Percentiles rank a stretch among this genome's conserved stretches.
phyloP scores from a whole-genome alignment of 2,113 vertebrate genomes.

The zebrafish (Danio rerio) region DNA sequence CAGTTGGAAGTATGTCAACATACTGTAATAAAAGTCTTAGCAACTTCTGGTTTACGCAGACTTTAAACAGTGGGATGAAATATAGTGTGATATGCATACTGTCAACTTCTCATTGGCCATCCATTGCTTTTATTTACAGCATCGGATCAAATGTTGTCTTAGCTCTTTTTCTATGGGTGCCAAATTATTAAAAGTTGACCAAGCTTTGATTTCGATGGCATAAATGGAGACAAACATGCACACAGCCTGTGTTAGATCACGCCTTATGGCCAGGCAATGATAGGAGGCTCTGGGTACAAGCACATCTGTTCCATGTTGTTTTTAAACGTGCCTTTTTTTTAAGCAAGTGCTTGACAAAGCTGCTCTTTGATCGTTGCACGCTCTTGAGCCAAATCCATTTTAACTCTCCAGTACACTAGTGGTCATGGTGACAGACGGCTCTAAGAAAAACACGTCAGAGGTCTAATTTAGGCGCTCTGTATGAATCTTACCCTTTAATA shows the following conservation, averaged over 20 bases:
- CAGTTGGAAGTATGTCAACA: no score
- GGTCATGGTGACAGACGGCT: constrained; percentile 48
- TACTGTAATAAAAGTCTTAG: no score
- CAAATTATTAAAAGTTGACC: background rate
- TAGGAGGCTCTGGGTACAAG: background rate
- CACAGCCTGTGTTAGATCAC: background rate
- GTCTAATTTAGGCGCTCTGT: constrained; percentile 37
- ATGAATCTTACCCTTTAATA: constrained; percentile 38
- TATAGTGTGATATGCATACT: background rate
- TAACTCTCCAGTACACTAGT: constrained; percentile 38
- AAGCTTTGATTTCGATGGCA: background rate
- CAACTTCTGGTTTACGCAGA: no score
- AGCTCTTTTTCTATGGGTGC: background rate
- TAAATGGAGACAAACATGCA: constrained; percentile 17
- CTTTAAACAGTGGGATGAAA: no score
- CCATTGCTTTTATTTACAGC: constrained; percentile 1
- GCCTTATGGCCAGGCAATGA: background rate
- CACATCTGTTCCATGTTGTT: constrained; percentile 31
- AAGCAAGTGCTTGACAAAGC: constrained; percentile 37
- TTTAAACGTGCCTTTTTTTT: constrained; percentile 19
- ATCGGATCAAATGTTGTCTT: background rate
- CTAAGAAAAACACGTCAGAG: constrained; percentile 44
- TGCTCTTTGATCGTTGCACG: constrained; percentile 45
- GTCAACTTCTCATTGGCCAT: background rate
- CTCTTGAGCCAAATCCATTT: constrained; percentile 44